phyloP scores from a whole-genome alignment of 1,140 invertebrate genomes.

The Apis florea region DNA sequence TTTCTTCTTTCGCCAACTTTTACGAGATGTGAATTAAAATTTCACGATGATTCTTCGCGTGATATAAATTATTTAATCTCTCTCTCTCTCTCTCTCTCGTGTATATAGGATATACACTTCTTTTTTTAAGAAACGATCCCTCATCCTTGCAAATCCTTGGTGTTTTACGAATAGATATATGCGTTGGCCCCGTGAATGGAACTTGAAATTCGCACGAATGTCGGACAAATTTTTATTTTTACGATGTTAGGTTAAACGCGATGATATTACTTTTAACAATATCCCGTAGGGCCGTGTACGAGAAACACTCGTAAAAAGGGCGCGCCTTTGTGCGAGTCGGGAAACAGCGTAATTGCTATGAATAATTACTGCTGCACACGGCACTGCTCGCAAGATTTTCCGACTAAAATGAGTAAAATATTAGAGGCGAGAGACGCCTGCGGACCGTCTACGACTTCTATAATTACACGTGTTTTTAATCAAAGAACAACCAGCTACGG shows the following conservation, averaged over 20 bases:
- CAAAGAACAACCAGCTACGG: background rate
- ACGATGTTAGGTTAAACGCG: conserved; percentile 33
- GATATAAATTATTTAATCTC: no score
- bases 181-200: background rate
- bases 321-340: conserved; percentile 48
- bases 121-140: no score
- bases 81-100: no score
- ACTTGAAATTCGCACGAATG: conserved; percentile 21
- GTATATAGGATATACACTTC: no score
- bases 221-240: conserved; percentile 7
- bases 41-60: no score
- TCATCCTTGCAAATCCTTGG: no score
- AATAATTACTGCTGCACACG: conserved; percentile 48
- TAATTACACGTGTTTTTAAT: conserved; percentile 48
- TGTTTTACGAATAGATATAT: no score
- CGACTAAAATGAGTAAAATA: conserved; percentile 55
- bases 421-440: conserved; percentile 7
- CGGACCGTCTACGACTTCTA: conserved; percentile 24
- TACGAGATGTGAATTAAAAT: no score
- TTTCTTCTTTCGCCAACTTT: no score
- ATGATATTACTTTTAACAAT: conserved; percentile 59
- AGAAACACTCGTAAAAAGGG: conserved; percentile 29
- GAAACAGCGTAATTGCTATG: conserved; percentile 54
- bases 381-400: conserved; percentile 37
- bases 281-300: background rate